These are phyloP conservation scores for Hyperoplus immaculatus DNA, from an alignment of 2,797 vertebrate species.

Conservation along the genomic window DNA sequence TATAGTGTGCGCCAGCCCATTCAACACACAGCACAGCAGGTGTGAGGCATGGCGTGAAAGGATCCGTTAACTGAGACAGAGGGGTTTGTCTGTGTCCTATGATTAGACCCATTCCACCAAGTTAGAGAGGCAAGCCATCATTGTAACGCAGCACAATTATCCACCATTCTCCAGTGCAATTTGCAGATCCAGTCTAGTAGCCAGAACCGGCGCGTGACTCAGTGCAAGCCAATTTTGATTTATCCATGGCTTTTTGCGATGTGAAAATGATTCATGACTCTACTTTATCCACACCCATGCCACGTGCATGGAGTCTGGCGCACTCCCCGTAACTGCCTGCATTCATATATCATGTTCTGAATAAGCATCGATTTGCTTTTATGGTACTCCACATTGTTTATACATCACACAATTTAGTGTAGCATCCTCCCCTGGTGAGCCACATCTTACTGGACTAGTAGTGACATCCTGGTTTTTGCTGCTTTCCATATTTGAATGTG, in stretches of 20 bases:
- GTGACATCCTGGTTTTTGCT: neutral
- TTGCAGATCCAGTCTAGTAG: slow-evolving; percentile 61
- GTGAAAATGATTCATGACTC: slow-evolving; percentile 77
- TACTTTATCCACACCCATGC: slow-evolving; percentile 60
- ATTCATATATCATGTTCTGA: slow-evolving; percentile 73
- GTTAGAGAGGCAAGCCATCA: slow-evolving; percentile 66
- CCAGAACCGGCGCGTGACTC: slow-evolving; percentile 52
- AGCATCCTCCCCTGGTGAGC: slow-evolving; percentile 17
- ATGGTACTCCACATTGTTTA: slow-evolving; percentile 54
- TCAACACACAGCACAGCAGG: slow-evolving; percentile 54
- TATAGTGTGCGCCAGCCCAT: slow-evolving; percentile 45
- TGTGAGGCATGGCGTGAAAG: slow-evolving; percentile 58
- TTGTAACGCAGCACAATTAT: slow-evolving; percentile 48
- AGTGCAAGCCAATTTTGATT: slow-evolving; percentile 68
- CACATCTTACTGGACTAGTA: neutral
- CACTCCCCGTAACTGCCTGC: slow-evolving; percentile 50
- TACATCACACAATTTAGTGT: slow-evolving; percentile 29
- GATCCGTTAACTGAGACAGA: slow-evolving; percentile 65
- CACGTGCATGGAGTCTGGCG: slow-evolving; percentile 61
- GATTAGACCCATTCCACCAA: slow-evolving; percentile 66
- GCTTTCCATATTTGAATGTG: slow-evolving; percentile 5
- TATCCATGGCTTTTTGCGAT: slow-evolving; percentile 71
- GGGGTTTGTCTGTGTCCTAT: slow-evolving; percentile 48
- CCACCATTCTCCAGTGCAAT: slow-evolving; percentile 52
- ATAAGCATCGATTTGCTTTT: slow-evolving; percentile 72